Percentiles rank a stretch among this genome's conserved stretches.
phyloP scores from a whole-genome alignment of 2,888 invertebrate species.

The Steromphala cineraria region DNA sequence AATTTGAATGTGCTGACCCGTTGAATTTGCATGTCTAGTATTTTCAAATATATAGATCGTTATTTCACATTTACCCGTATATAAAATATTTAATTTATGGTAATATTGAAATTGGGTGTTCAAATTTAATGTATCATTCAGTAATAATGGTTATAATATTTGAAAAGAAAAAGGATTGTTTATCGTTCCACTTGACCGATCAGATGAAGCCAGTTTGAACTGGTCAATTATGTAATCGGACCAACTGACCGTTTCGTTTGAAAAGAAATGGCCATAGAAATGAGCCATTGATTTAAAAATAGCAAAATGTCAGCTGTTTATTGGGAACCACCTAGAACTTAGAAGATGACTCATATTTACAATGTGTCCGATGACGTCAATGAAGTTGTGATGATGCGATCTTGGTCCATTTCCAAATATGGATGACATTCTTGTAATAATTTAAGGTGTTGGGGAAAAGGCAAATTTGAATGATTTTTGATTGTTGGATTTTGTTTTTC shows the following conservation, averaged over 20 bases:
- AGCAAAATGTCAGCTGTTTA: no score
- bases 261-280: not conserved
- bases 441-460: no score
- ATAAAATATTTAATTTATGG: not conserved
- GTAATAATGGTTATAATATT: no score
- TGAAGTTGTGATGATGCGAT: no score
- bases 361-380: no score
- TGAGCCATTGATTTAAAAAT: no score
- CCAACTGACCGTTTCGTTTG: constrained; percentile 3
- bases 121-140: no score
- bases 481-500: constrained; percentile 26
- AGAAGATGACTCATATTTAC: no score
- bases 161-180: no score
- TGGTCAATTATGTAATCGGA: not conserved
- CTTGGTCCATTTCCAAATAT: not conserved
- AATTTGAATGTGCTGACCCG: constrained; percentile 12
- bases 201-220: constrained; percentile 14
- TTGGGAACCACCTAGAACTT: no score
- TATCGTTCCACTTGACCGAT: not conserved
- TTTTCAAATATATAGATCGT: not conserved
- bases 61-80: not conserved
- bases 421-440: not conserved
- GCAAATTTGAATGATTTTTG: no score
- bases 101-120: no score
- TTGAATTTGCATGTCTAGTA: not conserved